Conservation (phyloP, 1,140 invertebrate species). For the Zaprionus ornatus region DNA sequence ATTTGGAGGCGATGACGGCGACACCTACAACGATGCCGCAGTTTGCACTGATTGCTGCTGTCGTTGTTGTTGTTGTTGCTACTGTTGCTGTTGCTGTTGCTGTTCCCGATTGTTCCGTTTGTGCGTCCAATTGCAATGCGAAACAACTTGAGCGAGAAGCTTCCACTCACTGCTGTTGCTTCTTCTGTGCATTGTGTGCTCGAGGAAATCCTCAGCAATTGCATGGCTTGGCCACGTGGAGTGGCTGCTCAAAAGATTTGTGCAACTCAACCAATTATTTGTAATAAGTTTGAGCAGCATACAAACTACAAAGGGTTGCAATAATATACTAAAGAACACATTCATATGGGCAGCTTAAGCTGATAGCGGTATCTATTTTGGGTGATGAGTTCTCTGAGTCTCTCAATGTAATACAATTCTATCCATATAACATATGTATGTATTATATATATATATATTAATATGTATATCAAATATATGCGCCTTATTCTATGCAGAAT, state of each 20-base stretch:
- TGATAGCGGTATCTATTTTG: too few relatives aligned
- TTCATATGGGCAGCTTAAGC: too few relatives aligned
- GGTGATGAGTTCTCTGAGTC: too few relatives aligned
- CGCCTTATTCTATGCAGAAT: too few relatives aligned
- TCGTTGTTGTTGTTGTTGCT: neutral
- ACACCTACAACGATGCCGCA: slow-evolving; percentile 31
- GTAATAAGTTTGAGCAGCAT: neutral
- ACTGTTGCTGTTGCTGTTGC: neutral
- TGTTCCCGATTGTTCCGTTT: neutral
- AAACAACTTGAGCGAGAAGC: neutral
- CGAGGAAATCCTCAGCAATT: neutral
- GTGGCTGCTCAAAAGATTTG: slow-evolving; percentile 2
- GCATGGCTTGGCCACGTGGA: neutral
- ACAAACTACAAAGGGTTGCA: neutral
- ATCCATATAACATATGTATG: neutral
- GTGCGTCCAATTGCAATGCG: slow-evolving; percentile 1
- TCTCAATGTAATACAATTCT: neutral
- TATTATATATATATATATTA: neutral
- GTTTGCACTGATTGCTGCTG: slow-evolving; percentile 1
- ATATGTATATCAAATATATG: neutral
- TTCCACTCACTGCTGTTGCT: neutral
- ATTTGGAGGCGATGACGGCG: slow-evolving; percentile 20
- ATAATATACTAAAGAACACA: neutral
- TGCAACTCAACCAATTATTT: neutral
- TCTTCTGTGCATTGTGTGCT: neutral